Evolutionary conservation across 2,797 vertebrate genomes (phyloP).

Genomic region (Corythornis leucogaster): DNA sequence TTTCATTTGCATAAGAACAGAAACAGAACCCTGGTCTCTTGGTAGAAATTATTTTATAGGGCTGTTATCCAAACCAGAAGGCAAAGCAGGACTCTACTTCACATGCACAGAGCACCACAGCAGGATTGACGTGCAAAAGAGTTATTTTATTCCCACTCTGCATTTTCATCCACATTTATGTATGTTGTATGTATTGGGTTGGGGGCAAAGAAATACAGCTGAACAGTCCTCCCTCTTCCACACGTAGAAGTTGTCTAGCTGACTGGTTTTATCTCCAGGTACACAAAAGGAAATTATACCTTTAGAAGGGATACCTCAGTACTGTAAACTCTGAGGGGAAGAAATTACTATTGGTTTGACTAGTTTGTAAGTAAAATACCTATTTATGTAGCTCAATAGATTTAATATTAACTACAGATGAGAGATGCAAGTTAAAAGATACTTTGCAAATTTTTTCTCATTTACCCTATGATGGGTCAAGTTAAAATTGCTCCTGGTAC

Average conservation of each 20-base stretch:
- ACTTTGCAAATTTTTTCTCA: conserved; percentile 6
- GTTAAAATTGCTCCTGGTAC: background rate
- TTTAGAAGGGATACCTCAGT: background rate
- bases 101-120: background rate
- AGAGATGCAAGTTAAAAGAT: background rate
- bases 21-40: conserved; percentile 36
- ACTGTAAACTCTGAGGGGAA: conserved; percentile 11
- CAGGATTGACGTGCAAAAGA: background rate
- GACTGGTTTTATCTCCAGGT: background rate
- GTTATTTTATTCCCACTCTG: background rate
- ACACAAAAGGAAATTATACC: conserved; percentile 9
- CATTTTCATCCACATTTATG: background rate
- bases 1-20: conserved; percentile 45
- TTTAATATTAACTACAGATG: conserved; percentile 32
- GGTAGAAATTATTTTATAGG: conserved; percentile 21
- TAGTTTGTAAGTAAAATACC: conserved; percentile 44
- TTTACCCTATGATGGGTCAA: background rate
- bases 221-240: background rate
- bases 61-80: conserved; percentile 40
- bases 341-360: conserved; percentile 21
- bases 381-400: conserved; percentile 44
- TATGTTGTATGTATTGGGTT: background rate
- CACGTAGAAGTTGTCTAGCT: background rate
- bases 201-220: background rate
- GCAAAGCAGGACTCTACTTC: background rate